Evolutionary conservation across 1,140 invertebrate species (phyloP), one percentile per base, ranked within the genome.

Genomic region (Formica exsecta): DNA sequence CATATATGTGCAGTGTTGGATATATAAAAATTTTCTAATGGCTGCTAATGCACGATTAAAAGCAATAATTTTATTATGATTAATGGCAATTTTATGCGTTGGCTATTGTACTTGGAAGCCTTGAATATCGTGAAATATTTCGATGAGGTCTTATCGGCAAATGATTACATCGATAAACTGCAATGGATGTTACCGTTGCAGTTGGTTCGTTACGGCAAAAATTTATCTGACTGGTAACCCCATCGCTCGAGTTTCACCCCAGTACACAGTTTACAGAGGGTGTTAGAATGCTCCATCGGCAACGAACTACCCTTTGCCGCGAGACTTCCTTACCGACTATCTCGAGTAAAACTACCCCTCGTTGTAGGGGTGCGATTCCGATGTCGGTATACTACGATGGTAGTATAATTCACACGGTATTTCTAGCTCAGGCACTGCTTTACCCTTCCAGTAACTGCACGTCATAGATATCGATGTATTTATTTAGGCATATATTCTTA

Each of bases 271-370:
- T 38, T 13, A 41, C 1, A 32, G 11, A 25, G 13, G 11, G 36
- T 66, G 11, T 16, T 13, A 8, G 36, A 22, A 41, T 16, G 9
- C 89, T 90, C 89, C 11, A 90, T 80, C 86, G 89, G 86, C 89
- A 91, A 91, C 65, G 32, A 71, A 68, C 74, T 19, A 90, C 83
- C 86, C 89, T 51, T 54, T 16, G 71, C 32, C 7, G 29, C 16
- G 8, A 16, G 9, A 29, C 89, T 91, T 65, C 89, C 32, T 91
- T 91, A 83, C 89, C 89, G 89, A 90, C 89, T 3, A 51, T 25
- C 25, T 41, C 36, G 70, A 76, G 7, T 61, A 59, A 86, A 86
- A 80, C 51, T 54, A 86, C 41, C 57, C 44, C 76, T 81, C 4
- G 62, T 77, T 68, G 70, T 79, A 73, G 25, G 66, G 66, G 54